phyloP scores from a whole-genome alignment of 2,888 invertebrate species.

The Microplitis deprimator region DNA sequence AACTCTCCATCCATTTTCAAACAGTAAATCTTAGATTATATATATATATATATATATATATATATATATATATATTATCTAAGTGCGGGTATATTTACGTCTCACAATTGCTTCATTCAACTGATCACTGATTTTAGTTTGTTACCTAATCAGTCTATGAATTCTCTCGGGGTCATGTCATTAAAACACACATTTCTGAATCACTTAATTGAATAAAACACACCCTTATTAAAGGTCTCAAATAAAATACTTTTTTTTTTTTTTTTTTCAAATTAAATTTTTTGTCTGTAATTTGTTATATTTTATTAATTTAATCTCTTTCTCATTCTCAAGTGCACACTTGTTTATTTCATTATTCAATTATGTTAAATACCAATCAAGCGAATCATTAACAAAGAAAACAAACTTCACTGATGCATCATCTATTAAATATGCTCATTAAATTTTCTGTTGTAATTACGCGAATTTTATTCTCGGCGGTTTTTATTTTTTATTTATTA shows the following conservation, averaged over 20 bases:
- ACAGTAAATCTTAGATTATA: background rate
- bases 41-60: slow-evolving; percentile 20
- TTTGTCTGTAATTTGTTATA: slow-evolving; percentile 17
- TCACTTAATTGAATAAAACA: slow-evolving; percentile 16
- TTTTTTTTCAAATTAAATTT: slow-evolving; percentile 25
- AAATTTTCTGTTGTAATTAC: background rate
- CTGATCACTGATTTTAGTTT: slow-evolving; percentile 50
- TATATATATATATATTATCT: slow-evolving; percentile 26
- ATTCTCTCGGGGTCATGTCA: slow-evolving; percentile 52
- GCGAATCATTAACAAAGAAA: background rate
- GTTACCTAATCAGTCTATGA: slow-evolving; percentile 62
- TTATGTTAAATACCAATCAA: slow-evolving; percentile 3
- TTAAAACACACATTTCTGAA: slow-evolving; percentile 21
- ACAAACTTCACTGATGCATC: background rate
- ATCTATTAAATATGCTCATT: background rate
- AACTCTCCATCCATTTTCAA: background rate
- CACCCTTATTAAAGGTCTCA: background rate
- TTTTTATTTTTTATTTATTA: slow-evolving; percentile 13
- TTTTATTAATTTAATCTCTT: slow-evolving; percentile 28
- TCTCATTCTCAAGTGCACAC: slow-evolving; percentile 7
- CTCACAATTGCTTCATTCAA: slow-evolving; percentile 40
- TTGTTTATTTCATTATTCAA: background rate
- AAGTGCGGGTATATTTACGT: background rate
- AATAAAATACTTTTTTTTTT: slow-evolving; percentile 36
- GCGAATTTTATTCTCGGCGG: background rate